A percentile compares a stretch with the other conserved stretches of the same genome.
Conservation (phyloP, 1,140 invertebrate species). For the Listronotus oregonensis region DNA sequence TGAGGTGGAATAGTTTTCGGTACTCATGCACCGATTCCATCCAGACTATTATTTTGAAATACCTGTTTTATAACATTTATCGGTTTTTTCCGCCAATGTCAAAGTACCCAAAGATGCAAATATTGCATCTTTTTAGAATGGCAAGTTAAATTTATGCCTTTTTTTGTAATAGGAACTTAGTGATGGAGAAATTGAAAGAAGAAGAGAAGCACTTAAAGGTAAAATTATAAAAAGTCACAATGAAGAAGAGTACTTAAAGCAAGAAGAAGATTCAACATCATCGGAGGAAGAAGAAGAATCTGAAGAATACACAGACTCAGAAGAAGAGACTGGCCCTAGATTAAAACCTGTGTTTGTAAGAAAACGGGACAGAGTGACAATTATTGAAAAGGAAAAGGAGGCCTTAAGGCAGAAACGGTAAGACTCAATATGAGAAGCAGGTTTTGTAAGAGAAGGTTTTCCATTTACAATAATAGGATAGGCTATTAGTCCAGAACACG, state of each 20-base stretch:
- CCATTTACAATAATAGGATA: too few relatives aligned
- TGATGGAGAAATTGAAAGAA: constrained; percentile 81
- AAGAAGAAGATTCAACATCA: constrained; percentile 76
- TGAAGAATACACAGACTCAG: constrained; percentile 84
- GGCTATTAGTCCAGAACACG: too few relatives aligned
- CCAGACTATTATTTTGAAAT: too few relatives aligned
- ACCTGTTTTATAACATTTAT: too few relatives aligned
- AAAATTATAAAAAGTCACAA: constrained; percentile 69
- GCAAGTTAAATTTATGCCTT: too few relatives aligned
- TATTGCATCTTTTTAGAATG: too few relatives aligned
- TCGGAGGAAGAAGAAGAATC: constrained; percentile 72
- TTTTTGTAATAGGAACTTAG: constrained; percentile 62
- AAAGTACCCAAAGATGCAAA: too few relatives aligned
- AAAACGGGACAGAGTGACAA: constrained; percentile 92
- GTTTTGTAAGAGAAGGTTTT: too few relatives aligned
- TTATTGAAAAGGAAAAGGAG: constrained; percentile 92
- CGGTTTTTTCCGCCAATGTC: too few relatives aligned
- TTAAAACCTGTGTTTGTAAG: constrained; percentile 97
- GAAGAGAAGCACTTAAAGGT: constrained; percentile 69
- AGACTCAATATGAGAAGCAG: neutral
- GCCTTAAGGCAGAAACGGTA: constrained; percentile 76
- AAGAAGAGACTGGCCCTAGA: constrained; percentile 85
- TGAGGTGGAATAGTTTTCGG: too few relatives aligned
- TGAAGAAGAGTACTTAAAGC: constrained; percentile 64
- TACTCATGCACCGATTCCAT: too few relatives aligned